phyloP scores from a whole-genome alignment of 2,113 vertebrate species.

The Elephas maximus region DNA sequence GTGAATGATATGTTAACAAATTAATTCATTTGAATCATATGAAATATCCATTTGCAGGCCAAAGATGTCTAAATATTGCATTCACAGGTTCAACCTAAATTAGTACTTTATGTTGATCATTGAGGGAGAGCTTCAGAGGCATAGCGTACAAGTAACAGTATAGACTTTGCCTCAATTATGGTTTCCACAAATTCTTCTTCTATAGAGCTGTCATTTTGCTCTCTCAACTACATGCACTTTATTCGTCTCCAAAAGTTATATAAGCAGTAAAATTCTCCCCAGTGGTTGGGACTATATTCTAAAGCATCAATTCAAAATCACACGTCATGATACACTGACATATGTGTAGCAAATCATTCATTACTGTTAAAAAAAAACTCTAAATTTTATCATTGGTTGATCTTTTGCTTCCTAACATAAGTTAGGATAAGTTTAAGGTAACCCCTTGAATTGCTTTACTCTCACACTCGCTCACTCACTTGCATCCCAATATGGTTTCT shows the following conservation, averaged over 20 bases:
- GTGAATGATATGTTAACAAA: slow-evolving; percentile 7
- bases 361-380: background rate
- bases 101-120: slow-evolving; percentile 2
- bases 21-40: background rate
- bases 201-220: background rate
- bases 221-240: background rate
- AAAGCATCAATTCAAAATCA: slow-evolving; percentile 26
- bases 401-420: background rate
- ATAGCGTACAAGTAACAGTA: background rate
- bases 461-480: background rate
- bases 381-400: background rate
- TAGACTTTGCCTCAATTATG: background rate
- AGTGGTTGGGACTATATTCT: slow-evolving; percentile 1
- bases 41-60: slow-evolving; percentile 30
- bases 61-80: slow-evolving; percentile 24
- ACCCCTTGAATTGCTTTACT: background rate
- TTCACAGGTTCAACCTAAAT: background rate
- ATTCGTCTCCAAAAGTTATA: slow-evolving; percentile 17
- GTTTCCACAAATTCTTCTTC: background rate
- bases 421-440: background rate
- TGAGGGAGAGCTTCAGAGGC: background rate
- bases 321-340: background rate
- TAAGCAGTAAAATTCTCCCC: background rate
- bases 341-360: background rate
- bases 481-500: background rate